Evolutionary conservation across 2,113 vertebrate genomes (phyloP), one percentile per base, ranked within the genome.

Genomic region (Apodemus speciosus): DNA sequence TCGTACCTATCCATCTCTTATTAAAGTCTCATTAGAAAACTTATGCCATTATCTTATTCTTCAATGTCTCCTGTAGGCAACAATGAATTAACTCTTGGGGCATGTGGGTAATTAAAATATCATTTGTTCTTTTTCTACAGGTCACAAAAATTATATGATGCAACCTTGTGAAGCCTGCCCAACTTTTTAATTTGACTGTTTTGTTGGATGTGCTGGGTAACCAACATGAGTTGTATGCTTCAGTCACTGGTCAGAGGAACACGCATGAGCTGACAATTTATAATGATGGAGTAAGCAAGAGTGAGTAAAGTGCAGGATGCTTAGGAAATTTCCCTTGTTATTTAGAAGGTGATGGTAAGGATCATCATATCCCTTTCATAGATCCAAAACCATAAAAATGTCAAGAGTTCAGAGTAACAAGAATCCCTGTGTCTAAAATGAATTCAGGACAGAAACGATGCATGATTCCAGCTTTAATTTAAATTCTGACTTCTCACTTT

Each of bases 361-460:
- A 89, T 10, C 0, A 38, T 3, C 27, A 62, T 18, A 49, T 21
- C 43, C 8, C 25, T 23, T 88, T 90, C 49, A 66, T 72, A 73
- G 3, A 32, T 62, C 72, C 79, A 66, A 91, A 91, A 40, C 51
- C 43, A 66, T 20, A 46, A 0, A 85, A 75, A 76, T 6, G 53
- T 91, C 38, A 87, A 92, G 9, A 64, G 32, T 85, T 88, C 20
- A 68, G 73, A 89, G 20, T 66, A 85, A 60, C 23, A 93, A 89
- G n/a, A 73, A 72, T 75, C 7, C 62, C 21, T 68, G 25, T 89
- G 76, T 46, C 15, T 72, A n/a, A 13, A 62, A 81, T 83, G 80
- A 93, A 83, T 77, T 14, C 35, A 85, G 75, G 60, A 79, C 8
- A 81, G 35, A 6, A 76, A 68, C 30, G 9, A 27, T 40, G 20